phyloP scores from a whole-genome alignment of 2,797 vertebrate genomes.

The Cyprinella venusta region DNA sequence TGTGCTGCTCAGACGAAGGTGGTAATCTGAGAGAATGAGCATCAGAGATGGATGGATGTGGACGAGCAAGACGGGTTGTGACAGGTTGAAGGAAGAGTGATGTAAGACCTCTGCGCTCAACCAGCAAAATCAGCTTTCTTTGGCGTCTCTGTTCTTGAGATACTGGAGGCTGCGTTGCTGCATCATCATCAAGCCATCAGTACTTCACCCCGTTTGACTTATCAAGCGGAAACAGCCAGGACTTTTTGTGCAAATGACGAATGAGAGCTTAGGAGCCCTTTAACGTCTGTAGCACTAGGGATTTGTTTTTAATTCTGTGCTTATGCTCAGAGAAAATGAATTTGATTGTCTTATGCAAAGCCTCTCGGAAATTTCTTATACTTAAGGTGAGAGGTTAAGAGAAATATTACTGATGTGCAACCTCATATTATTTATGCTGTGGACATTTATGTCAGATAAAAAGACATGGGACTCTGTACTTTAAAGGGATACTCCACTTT shows the following conservation, averaged over 20 bases:
- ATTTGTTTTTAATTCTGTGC: neutral
- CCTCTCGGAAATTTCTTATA: neutral
- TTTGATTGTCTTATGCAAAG: constrained; percentile 5
- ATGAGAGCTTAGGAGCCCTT: neutral
- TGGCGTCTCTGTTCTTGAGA: constrained; percentile 15
- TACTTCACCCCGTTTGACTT: constrained; percentile 22
- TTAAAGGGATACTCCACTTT: no score
- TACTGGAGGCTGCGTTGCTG: neutral
- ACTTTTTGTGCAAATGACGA: constrained; percentile 20
- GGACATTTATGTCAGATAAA: no score
- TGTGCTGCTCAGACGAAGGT: neutral
- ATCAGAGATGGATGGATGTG: constrained; percentile 39
- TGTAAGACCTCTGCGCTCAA: constrained; percentile 23
- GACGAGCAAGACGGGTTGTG: constrained; percentile 17
- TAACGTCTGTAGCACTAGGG: neutral
- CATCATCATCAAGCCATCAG: constrained; percentile 13
- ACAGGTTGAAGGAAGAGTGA: constrained; percentile 43
- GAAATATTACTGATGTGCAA: neutral
- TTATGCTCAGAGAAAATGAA: neutral
- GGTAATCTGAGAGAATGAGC: neutral
- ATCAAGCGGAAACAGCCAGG: constrained; percentile 2
- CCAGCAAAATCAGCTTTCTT: constrained; percentile 26
- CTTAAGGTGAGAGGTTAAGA: neutral
- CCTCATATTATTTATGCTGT: no score
- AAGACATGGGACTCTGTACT: no score